A percentile compares a stretch with the other conserved stretches of the same genome.
Evolutionary conservation across 2,888 invertebrate genomes (phyloP).

Genomic region (Agrochola lota): DNA sequence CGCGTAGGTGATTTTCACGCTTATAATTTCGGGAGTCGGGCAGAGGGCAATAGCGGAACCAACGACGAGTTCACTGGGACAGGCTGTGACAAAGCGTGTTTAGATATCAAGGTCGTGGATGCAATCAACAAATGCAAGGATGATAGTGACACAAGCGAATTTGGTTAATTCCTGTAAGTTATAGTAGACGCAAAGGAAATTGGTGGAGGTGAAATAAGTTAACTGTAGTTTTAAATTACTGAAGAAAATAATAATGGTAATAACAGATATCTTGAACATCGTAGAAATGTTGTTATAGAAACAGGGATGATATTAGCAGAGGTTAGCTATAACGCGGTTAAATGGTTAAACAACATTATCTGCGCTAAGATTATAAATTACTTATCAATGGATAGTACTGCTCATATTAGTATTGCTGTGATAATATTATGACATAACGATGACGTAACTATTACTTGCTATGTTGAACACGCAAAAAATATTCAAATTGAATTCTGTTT

Average conservation of each 20-base stretch:
- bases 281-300: conserved; percentile 6
- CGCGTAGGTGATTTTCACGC: conserved; percentile 83
- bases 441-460: conserved; percentile 47
- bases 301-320: conserved; percentile 33
- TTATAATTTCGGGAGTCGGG: conserved; percentile 76
- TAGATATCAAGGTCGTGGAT: conserved; percentile 69
- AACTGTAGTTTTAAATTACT: background rate
- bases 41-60: conserved; percentile 75
- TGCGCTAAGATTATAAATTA: conserved; percentile 38
- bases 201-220: background rate
- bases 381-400: conserved; percentile 36
- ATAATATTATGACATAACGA: conserved; percentile 33
- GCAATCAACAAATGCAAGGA: conserved; percentile 70
- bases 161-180: background rate
- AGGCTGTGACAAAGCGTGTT: conserved; percentile 64
- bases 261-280: background rate
- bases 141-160: conserved; percentile 39
- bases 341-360: conserved; percentile 21
- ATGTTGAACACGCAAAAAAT: conserved; percentile 39
- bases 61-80: conserved; percentile 73
- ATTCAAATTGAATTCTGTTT: conserved; percentile 24
- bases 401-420: conserved; percentile 38
- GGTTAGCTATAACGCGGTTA: conserved; percentile 2
- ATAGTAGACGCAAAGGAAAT: background rate
- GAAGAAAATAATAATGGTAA: background rate